Base-by-base conservation (phyloP, 2,113 vertebrate species). In the Sinocyclocheilus rhinocerous region DNA sequence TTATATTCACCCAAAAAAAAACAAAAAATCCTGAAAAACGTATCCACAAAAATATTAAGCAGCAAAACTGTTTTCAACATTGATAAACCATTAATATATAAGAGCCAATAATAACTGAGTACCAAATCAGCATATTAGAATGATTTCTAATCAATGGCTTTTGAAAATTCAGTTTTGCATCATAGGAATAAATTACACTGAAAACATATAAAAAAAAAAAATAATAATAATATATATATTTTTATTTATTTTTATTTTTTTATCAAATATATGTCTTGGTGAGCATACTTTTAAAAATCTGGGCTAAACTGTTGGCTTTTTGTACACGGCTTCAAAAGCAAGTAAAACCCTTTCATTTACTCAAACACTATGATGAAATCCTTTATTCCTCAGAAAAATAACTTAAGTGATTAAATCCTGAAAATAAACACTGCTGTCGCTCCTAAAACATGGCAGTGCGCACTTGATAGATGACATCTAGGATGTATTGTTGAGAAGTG, bases 401-500 rank as follows among this genome's bases (percentile, higher is more conserved):
- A 8, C 61, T 26, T 26, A 18, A 18, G 9, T 26, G 24, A 48
- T 24, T 48, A 6, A 75, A 15, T 48, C 22, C 22, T 24, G 72
- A n/a, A 81, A 65, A 72, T 83, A 52, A 70, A 83, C 24, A 83
- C 29, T 8, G 12, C 52, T 45, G 39, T 48, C 20, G n/a, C 26
- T 57, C 36, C 36, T 6, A 50, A 11, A 26, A 59, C 57, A 16
- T 55, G 18, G 20, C 6, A 26, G 29, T 61, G 55, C 48, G 70
- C 29, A 33, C 29, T 33, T 63, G 69, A 76, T 24, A 45, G 52
- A 45, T 80, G 24, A 15, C 16, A 65, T 75, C 55, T 29, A 36
- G 24, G 24, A 10, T 67, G 16, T 26, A 76, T 86, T 48, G 50
- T 50, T 12, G 6, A 26, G 20, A 52, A 22, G 75, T 4, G 26